These are phyloP conservation scores for Caiman crocodilus DNA, from an alignment of 2,797 vertebrate genomes.

Conservation along the genomic window DNA sequence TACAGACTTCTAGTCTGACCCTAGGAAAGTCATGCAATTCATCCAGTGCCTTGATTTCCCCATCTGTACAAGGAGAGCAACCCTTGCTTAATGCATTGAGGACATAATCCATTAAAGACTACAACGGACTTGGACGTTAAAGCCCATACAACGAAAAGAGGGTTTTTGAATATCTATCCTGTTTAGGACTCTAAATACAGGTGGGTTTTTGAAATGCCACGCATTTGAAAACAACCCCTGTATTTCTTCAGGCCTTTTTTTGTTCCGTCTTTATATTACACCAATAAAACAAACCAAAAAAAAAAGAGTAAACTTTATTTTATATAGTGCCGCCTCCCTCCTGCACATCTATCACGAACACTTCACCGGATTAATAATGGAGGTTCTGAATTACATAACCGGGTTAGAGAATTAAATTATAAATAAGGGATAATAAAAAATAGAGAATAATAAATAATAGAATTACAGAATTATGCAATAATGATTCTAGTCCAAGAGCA, in stretches of 20 bases:
- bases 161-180: not conserved
- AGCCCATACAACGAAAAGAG: not conserved
- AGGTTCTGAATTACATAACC: slow-evolving; percentile 14
- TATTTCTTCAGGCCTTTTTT: not conserved
- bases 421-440: slow-evolving; percentile 36
- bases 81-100: not conserved
- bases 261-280: not conserved
- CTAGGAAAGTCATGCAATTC: not conserved
- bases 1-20: not conserved
- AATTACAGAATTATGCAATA: not conserved
- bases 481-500: not conserved
- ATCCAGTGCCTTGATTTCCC: not conserved
- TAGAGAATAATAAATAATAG: not conserved
- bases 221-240: not conserved
- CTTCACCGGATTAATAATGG: not conserved
- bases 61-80: not conserved
- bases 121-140: not conserved
- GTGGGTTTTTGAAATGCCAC: not conserved
- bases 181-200: not conserved
- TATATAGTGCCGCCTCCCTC: not conserved
- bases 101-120: not conserved
- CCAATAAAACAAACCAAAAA: not conserved
- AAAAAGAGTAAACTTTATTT: not conserved
- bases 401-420: slow-evolving; percentile 18
- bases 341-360: not conserved